Base-by-base conservation (phyloP, 1,140 invertebrate species). In the Tetramorium alpestre region DNA sequence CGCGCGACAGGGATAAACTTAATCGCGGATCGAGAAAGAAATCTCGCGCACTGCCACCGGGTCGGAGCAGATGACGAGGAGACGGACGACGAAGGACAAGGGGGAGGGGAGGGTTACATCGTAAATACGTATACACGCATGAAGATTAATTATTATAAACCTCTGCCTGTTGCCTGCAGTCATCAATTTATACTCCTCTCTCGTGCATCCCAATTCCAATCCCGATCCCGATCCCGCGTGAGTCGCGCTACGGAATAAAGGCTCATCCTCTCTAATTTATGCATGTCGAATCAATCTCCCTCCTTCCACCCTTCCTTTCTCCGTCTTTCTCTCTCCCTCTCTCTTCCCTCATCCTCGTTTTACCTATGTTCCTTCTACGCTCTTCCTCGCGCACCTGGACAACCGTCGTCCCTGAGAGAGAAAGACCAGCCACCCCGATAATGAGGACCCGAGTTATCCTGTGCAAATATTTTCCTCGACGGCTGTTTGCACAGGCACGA, bases 71-170 rank as follows among this genome's bases (percentile, higher is more conserved):
- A 94, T 94, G 93, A 92, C 11, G 33, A 16, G 22, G 85, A 56
- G 65, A 54, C 25, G 56, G 44, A 38, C 62, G 81, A n/a, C 25
- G 64, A 81, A 60, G 85, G 75, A 58, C 33, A 64, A 85, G 47
- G 51, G 58, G 56, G 65, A 28, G 22, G 38, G 44, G 62, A 47
- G 51, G 51, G 70, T 47, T 58, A 69, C 76, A 56, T 81, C 47
- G 60, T 60, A 58, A 73, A 86, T 51, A 85, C 85, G 60, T 87
- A 86, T 93, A 92, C 93, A 93, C 76, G 92, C 73, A 89, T 91
- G 91, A 94, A 94, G 93, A 94, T 94, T 94, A 94, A 94, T 94
- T 94, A 94, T 94, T 94, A 94, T 94, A 94, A 94, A 94, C 94
- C 94, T 93, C 93, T 93, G 92, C 91, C 92, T 94, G 94, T 94